Base-by-base conservation (phyloP, 2,888 invertebrate species). In the Pollenia labialis region DNA sequence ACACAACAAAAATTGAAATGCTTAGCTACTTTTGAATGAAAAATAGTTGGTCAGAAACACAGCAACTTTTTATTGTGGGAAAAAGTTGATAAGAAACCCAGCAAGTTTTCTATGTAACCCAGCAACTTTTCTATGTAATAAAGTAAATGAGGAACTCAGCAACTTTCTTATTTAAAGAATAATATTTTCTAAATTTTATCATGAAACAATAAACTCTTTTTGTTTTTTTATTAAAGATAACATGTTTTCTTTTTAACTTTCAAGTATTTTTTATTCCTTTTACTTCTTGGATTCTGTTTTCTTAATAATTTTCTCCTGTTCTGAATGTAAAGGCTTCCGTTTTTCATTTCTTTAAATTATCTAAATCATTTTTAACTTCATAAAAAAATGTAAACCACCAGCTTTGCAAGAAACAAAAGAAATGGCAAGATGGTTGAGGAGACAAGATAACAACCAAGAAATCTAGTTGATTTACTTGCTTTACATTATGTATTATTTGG, bases 401-500 rank as follows among this genome's bases (percentile, higher is more conserved):
- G 32, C 32, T 32, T 32, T 6, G 4, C 6, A 32, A 32, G 6
- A 0, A 32, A 32, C 32, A 32, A 32, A 32, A 32, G 32, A 6
- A 32, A 32, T 32, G 32, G 32, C 4, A 6, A 32, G 32, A 6
- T 32, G 32, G 32, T 32, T 32, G 18, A 10, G 14, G 44, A 12
- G 11, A n/a, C 4, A 11, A 16, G 18, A 64, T 44, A 64, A 42
- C 52, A 54, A 12, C 10, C 32, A 12, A 12, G 54, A 75, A 62
- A 76, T 77, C 77, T 83, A 66, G 71, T 72, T 76, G 76, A 71
- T 77, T 72, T 76, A 77, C 48, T 76, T 50, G 12, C 68, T 77
- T 77, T 79, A 32, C 6, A 74, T 81, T 68, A 76, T 62, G 62
- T 77, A 81, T 81, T 85, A 81, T 85, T 72, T 81, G 60, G 77